phyloP scores from a whole-genome alignment of 2,797 vertebrate genomes.

The Odontamblyopus rebecca region DNA sequence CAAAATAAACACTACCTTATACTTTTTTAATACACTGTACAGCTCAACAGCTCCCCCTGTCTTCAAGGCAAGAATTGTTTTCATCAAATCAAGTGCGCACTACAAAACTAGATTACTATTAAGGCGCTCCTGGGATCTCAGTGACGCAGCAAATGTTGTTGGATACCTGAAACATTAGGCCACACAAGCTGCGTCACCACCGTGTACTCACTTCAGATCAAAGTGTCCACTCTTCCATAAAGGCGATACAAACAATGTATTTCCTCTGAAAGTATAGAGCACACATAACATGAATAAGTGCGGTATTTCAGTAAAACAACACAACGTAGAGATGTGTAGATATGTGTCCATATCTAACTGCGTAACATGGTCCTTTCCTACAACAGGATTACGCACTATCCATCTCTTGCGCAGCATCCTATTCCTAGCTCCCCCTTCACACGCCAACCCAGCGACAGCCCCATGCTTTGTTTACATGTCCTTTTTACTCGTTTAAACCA shows the following conservation, averaged over 20 bases:
- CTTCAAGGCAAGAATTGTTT: conserved; percentile 48
- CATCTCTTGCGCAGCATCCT: conserved; percentile 79
- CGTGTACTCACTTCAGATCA: conserved; percentile 12
- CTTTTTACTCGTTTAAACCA: conserved; percentile 26
- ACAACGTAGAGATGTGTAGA: conserved; percentile 32
- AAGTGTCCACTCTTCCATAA: conserved; percentile 20
- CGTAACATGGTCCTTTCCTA: conserved; percentile 69
- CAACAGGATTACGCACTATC: conserved; percentile 68
- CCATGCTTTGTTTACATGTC: conserved; percentile 62
- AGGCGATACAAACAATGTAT: not conserved
- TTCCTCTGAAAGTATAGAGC: conserved; percentile 8
- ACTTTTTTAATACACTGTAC: not conserved
- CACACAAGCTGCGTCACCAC: conserved; percentile 51
- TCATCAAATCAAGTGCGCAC: conserved; percentile 74
- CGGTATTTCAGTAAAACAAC: not conserved
- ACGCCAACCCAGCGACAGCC: conserved; percentile 54
- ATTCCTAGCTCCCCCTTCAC: conserved; percentile 62
- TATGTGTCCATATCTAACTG: conserved; percentile 58
- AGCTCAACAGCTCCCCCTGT: conserved; percentile 60
- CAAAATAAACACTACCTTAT: not conserved
- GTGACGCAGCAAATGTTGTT: conserved; percentile 63
- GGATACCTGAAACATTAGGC: conserved; percentile 33
- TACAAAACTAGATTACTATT: conserved; percentile 53
- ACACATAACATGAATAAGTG: not conserved
- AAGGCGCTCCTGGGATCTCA: conserved; percentile 38